Evolutionary conservation across 2,888 invertebrate genomes (phyloP).

Genomic region (Philhelius pedissequus): DNA sequence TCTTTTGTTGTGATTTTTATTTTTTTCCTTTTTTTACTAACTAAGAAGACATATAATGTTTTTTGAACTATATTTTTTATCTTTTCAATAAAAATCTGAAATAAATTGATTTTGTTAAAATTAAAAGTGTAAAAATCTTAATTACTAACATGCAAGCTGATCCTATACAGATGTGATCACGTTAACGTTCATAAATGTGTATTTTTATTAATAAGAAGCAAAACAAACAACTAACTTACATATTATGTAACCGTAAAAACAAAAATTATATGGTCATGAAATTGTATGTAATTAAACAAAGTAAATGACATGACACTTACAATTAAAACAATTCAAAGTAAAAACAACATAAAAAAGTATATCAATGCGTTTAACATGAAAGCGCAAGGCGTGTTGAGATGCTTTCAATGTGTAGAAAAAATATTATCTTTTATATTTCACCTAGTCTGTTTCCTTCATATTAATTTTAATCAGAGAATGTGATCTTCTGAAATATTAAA

Average conservation of each 20-base stretch:
- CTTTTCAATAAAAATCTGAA: conserved; percentile 79
- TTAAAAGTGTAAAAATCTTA: conserved; percentile 70
- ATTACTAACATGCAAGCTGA: conserved; percentile 62
- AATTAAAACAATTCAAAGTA: not conserved
- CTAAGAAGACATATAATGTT: conserved; percentile 79
- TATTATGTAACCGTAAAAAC: conserved; percentile 6
- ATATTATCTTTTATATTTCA: conserved; percentile 43
- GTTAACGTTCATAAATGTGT: conserved; percentile 12
- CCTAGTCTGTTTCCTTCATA: conserved; percentile 63
- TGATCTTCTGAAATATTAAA: conserved; percentile 67
- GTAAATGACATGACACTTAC: not conserved
- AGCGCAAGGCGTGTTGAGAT: conserved; percentile 46
- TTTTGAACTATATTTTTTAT: conserved; percentile 77
- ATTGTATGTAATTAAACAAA: conserved; percentile 10
- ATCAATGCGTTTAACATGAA: conserved; percentile 41
- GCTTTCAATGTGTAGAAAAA: conserved; percentile 46
- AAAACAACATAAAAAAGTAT: conserved; percentile 21
- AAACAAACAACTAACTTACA: conserved; percentile 11
- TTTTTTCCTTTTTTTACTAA: conserved; percentile 72
- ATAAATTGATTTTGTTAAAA: conserved; percentile 78
- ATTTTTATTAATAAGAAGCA: conserved; percentile 13
- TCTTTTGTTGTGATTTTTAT: conserved; percentile 71
- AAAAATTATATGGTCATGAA: conserved; percentile 9
- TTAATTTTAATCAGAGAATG: conserved; percentile 67
- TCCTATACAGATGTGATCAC: conserved; percentile 44